Percentiles rank a stretch among this genome's conserved stretches.
Evolutionary conservation across 2,888 invertebrate species (phyloP).

Genomic region (Eristalis arbustorum): DNA sequence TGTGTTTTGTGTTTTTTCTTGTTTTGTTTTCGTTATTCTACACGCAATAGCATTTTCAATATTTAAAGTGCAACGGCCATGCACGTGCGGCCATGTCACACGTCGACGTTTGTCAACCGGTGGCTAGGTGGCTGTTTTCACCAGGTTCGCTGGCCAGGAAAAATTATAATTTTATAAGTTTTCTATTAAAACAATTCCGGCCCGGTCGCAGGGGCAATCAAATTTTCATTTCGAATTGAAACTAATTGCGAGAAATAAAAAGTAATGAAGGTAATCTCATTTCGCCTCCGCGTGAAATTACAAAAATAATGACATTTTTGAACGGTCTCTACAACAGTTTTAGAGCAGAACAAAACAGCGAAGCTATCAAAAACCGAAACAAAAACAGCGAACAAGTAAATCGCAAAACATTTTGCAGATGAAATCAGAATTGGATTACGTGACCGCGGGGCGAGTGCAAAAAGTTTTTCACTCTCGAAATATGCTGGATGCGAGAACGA

Average conservation of each 20-base stretch:
- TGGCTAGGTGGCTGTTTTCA: not conserved
- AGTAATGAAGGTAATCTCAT: conserved; percentile 45
- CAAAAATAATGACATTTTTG: conserved; percentile 32
- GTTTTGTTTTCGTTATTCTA: not conserved
- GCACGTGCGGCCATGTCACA: not conserved
- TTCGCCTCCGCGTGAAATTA: conserved; percentile 27
- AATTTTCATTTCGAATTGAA: conserved; percentile 47
- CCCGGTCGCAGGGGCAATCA: conserved; percentile 8
- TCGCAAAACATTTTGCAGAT: conserved; percentile 33
- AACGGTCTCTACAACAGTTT: conserved; percentile 1
- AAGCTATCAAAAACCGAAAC: not conserved
- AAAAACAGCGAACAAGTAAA: not conserved
- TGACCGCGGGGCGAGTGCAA: conserved; percentile 21
- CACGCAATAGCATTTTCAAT: not conserved
- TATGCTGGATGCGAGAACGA: conserved; percentile 15
- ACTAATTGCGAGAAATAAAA: conserved; percentile 44
- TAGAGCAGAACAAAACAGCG: not conserved
- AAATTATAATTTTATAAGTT: conserved; percentile 36
- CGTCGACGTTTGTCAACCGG: not conserved
- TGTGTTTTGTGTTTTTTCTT: not conserved
- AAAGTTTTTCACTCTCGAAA: conserved; percentile 35
- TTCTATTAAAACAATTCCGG: conserved; percentile 12
- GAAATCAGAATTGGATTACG: conserved; percentile 47
- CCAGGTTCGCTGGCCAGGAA: not conserved
- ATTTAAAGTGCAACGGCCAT: not conserved